These are phyloP conservation scores for Scopus umbretta DNA, from an alignment of 2,113 vertebrate genomes.

Conservation along the genomic window DNA sequence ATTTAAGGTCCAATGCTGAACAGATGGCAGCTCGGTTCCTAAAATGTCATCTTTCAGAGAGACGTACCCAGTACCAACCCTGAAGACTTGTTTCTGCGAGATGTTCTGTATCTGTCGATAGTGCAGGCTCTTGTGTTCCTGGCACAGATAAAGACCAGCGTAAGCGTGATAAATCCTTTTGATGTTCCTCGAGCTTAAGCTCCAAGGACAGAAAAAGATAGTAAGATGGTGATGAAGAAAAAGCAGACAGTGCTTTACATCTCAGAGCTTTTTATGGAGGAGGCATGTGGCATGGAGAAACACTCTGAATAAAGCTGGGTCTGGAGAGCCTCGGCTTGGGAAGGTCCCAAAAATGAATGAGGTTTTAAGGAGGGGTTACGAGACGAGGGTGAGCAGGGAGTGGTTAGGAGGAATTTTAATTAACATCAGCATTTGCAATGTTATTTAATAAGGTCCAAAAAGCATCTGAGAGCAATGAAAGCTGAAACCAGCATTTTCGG, in stretches of 20 bases:
- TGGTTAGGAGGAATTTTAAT: slow-evolving; percentile 49
- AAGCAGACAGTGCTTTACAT: not conserved
- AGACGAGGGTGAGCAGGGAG: not conserved
- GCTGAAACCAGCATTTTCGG: not conserved
- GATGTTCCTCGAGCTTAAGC: not conserved
- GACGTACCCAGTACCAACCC: rapidly evolving
- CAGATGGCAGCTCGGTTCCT: not conserved
- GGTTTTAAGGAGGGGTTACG: slow-evolving; percentile 36
- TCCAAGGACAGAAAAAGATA: not conserved
- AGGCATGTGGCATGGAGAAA: not conserved
- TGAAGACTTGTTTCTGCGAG: not conserved
- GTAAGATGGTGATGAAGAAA: not conserved
- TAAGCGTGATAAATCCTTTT: not conserved
- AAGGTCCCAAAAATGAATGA: slow-evolving; percentile 24
- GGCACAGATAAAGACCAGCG: not conserved
- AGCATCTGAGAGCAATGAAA: slow-evolving; percentile 3
- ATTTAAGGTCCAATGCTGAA: not conserved
- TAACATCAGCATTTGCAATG: not conserved
- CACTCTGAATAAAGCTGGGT: not conserved
- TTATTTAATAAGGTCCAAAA: slow-evolving; percentile 22
- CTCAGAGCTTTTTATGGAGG: not conserved
- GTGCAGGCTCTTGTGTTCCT: rapidly evolving
- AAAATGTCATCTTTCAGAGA: not conserved
- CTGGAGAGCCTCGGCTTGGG: not conserved
- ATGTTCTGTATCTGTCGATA: rapidly evolving